These are phyloP conservation scores for Muscina levida DNA, from an alignment of 2,888 invertebrate species.

Conservation along the genomic window DNA sequence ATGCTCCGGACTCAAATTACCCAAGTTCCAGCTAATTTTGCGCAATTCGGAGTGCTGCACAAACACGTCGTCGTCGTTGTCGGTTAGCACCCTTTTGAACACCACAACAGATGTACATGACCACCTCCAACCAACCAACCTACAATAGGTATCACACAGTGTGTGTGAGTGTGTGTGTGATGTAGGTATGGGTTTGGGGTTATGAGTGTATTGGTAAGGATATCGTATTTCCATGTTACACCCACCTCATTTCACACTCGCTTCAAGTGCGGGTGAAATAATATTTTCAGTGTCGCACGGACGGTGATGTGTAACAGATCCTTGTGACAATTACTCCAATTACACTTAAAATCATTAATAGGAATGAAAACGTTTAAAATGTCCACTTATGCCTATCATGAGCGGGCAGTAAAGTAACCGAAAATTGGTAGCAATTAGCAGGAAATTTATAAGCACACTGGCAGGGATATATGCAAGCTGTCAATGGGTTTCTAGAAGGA, in stretches of 20 bases:
- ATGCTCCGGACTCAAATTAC: slow-evolving; percentile 51
- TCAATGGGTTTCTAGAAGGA: too few species aligned
- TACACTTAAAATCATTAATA: slow-evolving; percentile 43
- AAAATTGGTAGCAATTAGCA: slow-evolving; percentile 32
- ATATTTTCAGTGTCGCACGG: slow-evolving; percentile 40
- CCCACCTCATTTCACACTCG: slow-evolving; percentile 48
- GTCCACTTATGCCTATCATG: neutral
- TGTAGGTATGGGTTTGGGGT: too few species aligned
- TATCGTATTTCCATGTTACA: slow-evolving; percentile 1
- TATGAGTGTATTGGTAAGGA: neutral
- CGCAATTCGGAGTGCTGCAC: slow-evolving; percentile 36
- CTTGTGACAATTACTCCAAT: slow-evolving; percentile 49
- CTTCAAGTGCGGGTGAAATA: slow-evolving; percentile 13
- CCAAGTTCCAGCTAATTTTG: slow-evolving; percentile 54
- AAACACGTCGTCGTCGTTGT: slow-evolving; percentile 15
- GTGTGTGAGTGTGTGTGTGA: neutral
- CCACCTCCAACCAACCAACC: too few species aligned
- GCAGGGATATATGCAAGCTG: neutral
- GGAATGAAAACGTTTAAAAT: slow-evolving; percentile 37
- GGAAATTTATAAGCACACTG: slow-evolving; percentile 4
- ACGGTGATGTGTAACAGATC: neutral
- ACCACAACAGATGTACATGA: neutral
- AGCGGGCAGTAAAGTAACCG: slow-evolving; percentile 1
- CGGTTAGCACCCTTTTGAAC: slow-evolving; percentile 40
- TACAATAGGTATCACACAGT: neutral